Percentiles rank a stretch among this genome's conserved stretches.
These are phyloP conservation scores for Plagodis dolabraria DNA, from an alignment of 2,888 invertebrate species.

Conservation along the genomic window DNA sequence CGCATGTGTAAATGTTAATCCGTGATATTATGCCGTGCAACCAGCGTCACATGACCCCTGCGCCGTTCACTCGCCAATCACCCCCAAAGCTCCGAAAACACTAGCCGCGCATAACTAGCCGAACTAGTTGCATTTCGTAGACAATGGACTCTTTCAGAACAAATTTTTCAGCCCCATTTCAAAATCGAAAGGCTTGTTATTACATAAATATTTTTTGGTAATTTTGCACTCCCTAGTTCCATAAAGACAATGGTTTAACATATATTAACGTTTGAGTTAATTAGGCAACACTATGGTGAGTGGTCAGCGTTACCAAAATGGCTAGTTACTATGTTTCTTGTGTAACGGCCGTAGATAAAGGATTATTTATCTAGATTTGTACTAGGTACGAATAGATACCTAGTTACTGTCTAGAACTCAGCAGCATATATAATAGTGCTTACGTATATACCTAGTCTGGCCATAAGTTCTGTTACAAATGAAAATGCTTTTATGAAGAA, in stretches of 20 bases:
- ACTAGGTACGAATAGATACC: not conserved
- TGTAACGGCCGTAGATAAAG: conserved; percentile 22
- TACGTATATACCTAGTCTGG: no score
- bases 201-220: conserved; percentile 46
- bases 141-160: conserved; percentile 51
- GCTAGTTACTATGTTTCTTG: conserved; percentile 20
- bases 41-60: conserved; percentile 42
- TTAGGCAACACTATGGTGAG: conserved; percentile 23
- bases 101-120: conserved; percentile 44
- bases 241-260: conserved; percentile 42
- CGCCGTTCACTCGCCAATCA: conserved; percentile 29
- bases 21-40: conserved; percentile 63
- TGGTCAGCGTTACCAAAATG: conserved; percentile 21
- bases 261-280: conserved; percentile 24
- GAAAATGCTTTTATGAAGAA: no score
- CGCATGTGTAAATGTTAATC: conserved; percentile 74
- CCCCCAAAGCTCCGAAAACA: conserved; percentile 42
- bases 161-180: conserved; percentile 59
- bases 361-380: not conserved
- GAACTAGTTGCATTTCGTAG: conserved; percentile 41
- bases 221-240: conserved; percentile 43
- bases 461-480: no score
- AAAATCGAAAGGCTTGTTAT: conserved; percentile 46
- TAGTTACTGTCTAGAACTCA: conserved; percentile 20
- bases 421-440: no score